Conservation (phyloP, 2,113 vertebrate species). For the Notarius quadriscutis region DNA sequence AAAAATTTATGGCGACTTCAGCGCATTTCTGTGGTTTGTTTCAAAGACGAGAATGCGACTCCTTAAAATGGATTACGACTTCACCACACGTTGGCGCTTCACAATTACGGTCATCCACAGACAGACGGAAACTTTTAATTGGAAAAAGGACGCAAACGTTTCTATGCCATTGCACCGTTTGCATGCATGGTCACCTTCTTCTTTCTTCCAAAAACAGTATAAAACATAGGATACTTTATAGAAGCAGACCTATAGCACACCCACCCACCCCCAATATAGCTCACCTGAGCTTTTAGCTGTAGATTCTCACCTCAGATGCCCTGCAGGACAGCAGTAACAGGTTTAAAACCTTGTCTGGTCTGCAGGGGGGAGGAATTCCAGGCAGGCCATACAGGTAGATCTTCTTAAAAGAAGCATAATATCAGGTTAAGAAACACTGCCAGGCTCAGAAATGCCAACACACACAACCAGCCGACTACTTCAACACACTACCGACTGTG, state of each 20-base stretch:
- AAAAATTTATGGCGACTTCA: background rate
- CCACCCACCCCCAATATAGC: background rate
- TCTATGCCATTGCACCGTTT: too few relatives aligned
- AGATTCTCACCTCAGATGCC: background rate
- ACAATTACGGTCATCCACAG: background rate
- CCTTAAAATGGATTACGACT: conserved; percentile 22
- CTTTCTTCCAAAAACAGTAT: background rate
- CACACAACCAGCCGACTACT: conserved; percentile 20
- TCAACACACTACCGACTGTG: conserved; percentile 6
- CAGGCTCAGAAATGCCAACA: conserved; percentile 16
- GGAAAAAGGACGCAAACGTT: conserved; percentile 3
- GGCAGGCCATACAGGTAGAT: conserved; percentile 9
- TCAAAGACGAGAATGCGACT: conserved; percentile 22
- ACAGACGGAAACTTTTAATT: background rate
- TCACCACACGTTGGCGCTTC: background rate
- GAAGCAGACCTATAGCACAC: background rate
- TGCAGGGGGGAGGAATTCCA: background rate
- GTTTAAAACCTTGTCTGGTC: background rate
- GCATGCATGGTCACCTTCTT: too few relatives aligned
- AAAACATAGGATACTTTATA: background rate
- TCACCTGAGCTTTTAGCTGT: conserved; percentile 15
- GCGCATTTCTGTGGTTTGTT: conserved; percentile 25
- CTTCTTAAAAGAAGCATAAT: conserved; percentile 12
- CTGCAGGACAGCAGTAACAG: background rate
- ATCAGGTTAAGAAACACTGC: conserved; percentile 9